Conservation (phyloP, 2,797 vertebrate genomes). For the Valencia hispanica region DNA sequence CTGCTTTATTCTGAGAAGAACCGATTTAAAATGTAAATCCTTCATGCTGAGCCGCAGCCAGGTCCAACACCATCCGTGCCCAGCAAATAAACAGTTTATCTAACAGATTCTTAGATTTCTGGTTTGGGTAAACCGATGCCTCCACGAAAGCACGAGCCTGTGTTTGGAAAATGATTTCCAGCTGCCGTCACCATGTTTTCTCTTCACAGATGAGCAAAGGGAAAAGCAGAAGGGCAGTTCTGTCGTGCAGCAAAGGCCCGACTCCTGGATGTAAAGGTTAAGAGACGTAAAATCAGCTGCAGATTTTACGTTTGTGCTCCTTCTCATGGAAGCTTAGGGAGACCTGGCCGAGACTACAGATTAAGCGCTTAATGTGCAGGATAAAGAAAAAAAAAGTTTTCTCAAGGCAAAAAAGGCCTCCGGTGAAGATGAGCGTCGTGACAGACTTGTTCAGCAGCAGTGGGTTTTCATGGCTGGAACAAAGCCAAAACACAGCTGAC, state of each 20-base stretch:
- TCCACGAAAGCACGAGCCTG: not conserved
- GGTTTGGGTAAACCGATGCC: not conserved
- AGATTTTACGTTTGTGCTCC: constrained; percentile 3
- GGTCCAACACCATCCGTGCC: not conserved
- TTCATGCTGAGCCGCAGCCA: constrained; percentile 14
- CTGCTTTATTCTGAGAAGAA: constrained; percentile 46
- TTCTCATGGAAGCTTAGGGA: not conserved
- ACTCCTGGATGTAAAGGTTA: not conserved
- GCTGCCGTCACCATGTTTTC: not conserved
- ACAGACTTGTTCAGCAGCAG: constrained; percentile 2
- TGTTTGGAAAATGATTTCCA: not conserved
- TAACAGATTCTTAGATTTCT: not conserved
- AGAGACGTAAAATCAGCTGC: not conserved
- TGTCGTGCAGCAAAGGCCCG: not conserved
- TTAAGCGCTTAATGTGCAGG: constrained; percentile 44
- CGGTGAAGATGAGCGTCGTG: constrained; percentile 25
- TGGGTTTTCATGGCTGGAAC: constrained; percentile 15
- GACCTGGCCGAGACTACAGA: constrained; percentile 35
- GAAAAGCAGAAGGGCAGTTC: not conserved
- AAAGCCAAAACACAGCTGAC: constrained; percentile 23
- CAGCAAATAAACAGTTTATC: not conserved
- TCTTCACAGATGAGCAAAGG: not conserved
- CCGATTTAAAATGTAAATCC: constrained; percentile 64
- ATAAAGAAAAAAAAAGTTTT: not conserved
- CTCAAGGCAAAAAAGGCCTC: constrained; percentile 18